Evolutionary conservation across 2,113 vertebrate genomes (phyloP), one percentile per base, ranked within the genome.

Genomic region (Pogona vitticeps): DNA sequence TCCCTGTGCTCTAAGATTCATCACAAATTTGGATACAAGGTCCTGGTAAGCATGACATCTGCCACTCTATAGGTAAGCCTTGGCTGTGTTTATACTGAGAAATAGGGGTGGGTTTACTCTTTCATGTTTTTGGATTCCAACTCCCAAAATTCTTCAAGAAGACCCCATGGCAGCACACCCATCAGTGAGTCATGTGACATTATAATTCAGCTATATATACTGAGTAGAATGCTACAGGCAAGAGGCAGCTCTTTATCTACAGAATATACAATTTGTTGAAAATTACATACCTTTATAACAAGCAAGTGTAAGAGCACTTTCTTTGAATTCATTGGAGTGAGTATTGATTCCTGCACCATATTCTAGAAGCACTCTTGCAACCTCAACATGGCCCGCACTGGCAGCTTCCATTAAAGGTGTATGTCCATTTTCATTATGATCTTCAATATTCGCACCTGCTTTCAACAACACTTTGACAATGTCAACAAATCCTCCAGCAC

Each of bases 301-400:
- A 67, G 98, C 98, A 83, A 99, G 97, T 28, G 99, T 99, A 95
- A 99, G 98, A 72, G 99, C 99, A 93, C 99, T 99, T 97, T 99
- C 99, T 95, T 99, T 99, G 95, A 99, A 99, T 96, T 99, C 99
- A 6, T 99, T 99, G 96, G 99, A 99, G 95, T 99, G 99, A 92
- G 98, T 99, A 95, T 99, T 99, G 96, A 99, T 99, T 95, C 99
- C 99, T 86, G 99, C 99, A 84, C 99, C 99, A 52, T 98, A 98
- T 94, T 99, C 98, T 94, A 99, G 97, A 82, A 99, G 98, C 83
- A 99, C 97, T 94, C 98, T 97, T 82, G 99, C 98, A 88, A 99
- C 98, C 92, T 99, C 98, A 38, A 99, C 98, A 61, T 99, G 98
- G 85, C 99, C 99, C 52, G 98, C 99, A 85, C 99, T 99, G 92